Percentiles rank a stretch among this genome's conserved stretches.
Evolutionary conservation across 2,797 vertebrate species (phyloP).

Genomic region (Falco peregrinus): DNA sequence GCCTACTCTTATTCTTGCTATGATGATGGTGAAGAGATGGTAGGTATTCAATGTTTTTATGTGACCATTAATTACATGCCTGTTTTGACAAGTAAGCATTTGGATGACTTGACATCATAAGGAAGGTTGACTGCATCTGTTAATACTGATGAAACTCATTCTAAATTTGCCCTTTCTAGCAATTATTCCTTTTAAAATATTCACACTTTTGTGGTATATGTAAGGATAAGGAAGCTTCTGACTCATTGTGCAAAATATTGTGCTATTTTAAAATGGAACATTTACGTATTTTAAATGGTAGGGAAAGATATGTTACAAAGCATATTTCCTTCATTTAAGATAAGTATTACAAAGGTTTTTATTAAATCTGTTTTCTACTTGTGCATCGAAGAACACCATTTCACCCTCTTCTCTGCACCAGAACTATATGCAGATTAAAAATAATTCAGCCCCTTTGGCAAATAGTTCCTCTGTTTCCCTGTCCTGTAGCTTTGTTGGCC

Average conservation of each 20-base stretch:
- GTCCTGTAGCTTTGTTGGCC: background rate
- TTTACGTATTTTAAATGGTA: background rate
- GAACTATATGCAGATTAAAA: background rate
- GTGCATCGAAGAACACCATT: background rate
- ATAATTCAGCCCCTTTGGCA: background rate
- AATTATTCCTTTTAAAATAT: background rate
- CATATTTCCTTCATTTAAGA: background rate
- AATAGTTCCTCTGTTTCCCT: background rate
- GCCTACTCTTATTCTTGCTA: background rate
- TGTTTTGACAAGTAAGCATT: background rate
- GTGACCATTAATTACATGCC: background rate
- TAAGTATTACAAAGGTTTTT: background rate
- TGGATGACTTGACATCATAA: background rate
- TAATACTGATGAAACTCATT: background rate
- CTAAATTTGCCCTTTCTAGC: background rate
- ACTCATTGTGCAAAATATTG: background rate
- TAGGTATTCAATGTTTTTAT: background rate
- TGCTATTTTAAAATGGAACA: background rate
- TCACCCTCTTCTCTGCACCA: background rate
- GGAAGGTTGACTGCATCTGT: background rate
- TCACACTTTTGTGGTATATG: fast-evolving
- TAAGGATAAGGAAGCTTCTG: background rate
- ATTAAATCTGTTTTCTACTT: background rate
- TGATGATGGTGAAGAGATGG: background rate
- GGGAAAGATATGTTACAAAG: background rate